phyloP scores from a whole-genome alignment of 2,797 vertebrate species.

The Cheirogaleus major region DNA sequence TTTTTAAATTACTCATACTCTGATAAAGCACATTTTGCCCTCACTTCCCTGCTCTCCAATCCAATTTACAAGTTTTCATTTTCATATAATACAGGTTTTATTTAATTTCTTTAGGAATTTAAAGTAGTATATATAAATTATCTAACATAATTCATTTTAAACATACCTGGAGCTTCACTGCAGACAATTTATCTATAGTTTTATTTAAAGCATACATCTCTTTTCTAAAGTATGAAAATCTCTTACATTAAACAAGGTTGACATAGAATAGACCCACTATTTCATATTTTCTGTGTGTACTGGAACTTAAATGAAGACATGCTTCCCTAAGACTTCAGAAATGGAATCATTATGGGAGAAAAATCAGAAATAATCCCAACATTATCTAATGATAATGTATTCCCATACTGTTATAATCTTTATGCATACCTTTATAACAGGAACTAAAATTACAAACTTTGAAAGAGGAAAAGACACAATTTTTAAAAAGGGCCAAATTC shows the following conservation, averaged over 20 bases:
- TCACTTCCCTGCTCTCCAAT: neutral
- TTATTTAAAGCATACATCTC: neutral
- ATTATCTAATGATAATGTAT: neutral
- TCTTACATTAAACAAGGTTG: neutral
- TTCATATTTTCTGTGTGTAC: neutral
- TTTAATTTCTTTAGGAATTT: neutral
- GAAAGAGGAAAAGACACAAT: neutral
- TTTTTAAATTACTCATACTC: neutral
- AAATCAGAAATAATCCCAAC: neutral
- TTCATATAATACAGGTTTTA: neutral
- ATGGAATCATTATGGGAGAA: neutral
- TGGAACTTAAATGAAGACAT: neutral
- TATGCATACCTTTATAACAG: neutral
- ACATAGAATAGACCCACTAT: neutral
- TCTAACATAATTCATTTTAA: neutral
- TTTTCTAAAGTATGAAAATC: neutral
- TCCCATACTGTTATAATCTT: neutral
- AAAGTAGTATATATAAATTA: neutral
- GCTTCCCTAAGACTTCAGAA: neutral
- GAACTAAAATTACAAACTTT: neutral
- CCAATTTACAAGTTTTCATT: neutral
- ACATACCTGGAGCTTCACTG: neutral
- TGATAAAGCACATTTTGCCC: neutral
- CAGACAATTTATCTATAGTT: neutral
- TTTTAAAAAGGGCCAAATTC: neutral